phyloP scores from a whole-genome alignment of 53 echinoderm and acorn worm genomes.

The Luidia sarsii region DNA sequence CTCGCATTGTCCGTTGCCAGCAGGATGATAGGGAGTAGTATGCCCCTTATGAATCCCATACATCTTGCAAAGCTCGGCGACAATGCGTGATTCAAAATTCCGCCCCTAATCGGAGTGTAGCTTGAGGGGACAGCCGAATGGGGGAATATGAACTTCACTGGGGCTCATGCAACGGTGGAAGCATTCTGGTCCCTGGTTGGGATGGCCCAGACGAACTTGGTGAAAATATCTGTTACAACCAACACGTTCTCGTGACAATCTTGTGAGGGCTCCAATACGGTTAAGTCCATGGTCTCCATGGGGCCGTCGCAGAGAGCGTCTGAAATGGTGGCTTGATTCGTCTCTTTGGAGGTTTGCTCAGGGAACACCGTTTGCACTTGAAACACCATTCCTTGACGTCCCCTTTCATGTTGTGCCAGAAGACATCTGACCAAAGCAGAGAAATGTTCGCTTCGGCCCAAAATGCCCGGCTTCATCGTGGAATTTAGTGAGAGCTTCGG shows the following conservation, averaged over 20 bases:
- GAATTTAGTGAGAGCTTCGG: conserved; percentile 11
- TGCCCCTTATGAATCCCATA: conserved; percentile 27
- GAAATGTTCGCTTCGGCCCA: conserved; percentile 11
- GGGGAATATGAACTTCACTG: neutral
- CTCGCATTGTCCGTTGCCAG: conserved; percentile 43
- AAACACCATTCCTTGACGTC: conserved; percentile 24
- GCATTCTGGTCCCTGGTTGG: neutral
- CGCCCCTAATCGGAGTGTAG: conserved; percentile 33
- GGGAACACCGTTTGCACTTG: conserved; percentile 12
- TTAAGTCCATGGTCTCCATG: conserved; percentile 54
- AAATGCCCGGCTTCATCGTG: conserved; percentile 54
- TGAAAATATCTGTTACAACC: conserved; percentile 18
- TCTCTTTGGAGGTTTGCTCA: conserved; percentile 38
- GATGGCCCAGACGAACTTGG: neutral
- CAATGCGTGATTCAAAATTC: conserved; percentile 36
- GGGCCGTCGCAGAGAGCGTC: conserved; percentile 35
- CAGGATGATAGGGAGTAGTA: conserved; percentile 43
- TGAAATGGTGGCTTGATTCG: conserved; percentile 7
- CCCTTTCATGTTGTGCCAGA: neutral
- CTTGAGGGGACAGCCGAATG: conserved; percentile 24
- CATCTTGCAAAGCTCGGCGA: conserved; percentile 25
- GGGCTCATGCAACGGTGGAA: conserved; percentile 7
- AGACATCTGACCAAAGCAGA: neutral
- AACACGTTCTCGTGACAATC: conserved; percentile 31
- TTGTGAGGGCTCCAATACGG: conserved; percentile 32